A percentile compares a stretch with the other conserved stretches of the same genome.
These are phyloP conservation scores for Eurystomus gularis DNA, from an alignment of 2,113 vertebrate genomes.

Conservation along the genomic window DNA sequence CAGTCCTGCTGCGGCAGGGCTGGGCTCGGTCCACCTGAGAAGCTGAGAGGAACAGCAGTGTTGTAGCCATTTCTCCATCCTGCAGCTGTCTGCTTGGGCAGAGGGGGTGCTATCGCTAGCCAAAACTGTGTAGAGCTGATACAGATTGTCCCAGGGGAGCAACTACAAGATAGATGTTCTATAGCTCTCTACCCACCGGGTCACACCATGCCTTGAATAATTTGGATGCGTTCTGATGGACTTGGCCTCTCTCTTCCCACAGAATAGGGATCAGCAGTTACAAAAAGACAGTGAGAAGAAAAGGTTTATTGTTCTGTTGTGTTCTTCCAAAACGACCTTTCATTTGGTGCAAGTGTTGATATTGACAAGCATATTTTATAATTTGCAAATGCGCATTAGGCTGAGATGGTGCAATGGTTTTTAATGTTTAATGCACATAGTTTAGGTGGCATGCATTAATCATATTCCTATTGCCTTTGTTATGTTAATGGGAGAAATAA, in stretches of 20 bases:
- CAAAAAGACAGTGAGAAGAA: neutral
- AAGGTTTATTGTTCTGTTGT: neutral
- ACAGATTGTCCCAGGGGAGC: fast-evolving
- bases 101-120: neutral
- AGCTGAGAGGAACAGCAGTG: neutral
- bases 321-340: neutral
- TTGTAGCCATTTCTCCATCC: neutral
- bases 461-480: constrained; percentile 34
- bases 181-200: too few species aligned
- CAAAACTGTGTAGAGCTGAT: neutral
- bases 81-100: neutral
- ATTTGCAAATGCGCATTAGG: neutral
- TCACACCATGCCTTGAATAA: neutral
- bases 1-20: neutral
- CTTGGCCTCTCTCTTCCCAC: neutral
- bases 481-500: constrained; percentile 18
- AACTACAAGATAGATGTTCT: neutral
- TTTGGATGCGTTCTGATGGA: neutral
- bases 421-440: constrained; percentile 24
- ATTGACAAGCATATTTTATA: neutral
- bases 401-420: neutral
- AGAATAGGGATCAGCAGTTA: neutral
- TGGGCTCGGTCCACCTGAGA: neutral
- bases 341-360: neutral
- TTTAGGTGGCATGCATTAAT: constrained; percentile 40